Base-by-base conservation (phyloP, 2,888 invertebrate species). In the Callimorpha dominula region DNA sequence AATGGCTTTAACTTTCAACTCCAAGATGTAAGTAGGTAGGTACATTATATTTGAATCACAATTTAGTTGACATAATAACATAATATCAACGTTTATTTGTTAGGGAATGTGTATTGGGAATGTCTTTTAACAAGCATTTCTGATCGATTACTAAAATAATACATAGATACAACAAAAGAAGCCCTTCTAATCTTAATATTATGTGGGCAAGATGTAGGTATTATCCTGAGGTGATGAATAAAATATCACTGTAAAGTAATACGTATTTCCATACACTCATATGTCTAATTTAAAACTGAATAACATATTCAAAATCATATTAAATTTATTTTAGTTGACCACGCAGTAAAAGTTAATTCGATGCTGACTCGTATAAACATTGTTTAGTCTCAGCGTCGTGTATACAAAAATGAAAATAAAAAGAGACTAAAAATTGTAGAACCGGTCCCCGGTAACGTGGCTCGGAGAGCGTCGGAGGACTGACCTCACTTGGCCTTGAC, bases 371-470 rank as follows among this genome's bases (percentile, higher is more conserved):
- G 92, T 91, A 94, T 93, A 95, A 94, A 95, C 95, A 95, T 93
- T 95, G 95, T 95, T 95, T 95, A 95, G 95, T 94, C 94, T 93
- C 92, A 91, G 93, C 92, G 91, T 92, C 92, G 93, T 94, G 93
- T 94, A 94, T 94, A 95, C 95, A 94, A 95, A 95, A 95, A 95
- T 94, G 95, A 95, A 95, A 95, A 95, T 94, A 95, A 95, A 94
- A 95, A 94, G 92, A 92, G 90, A 93, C 93, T 94, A 94, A 95
- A 95, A 95, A 94, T 95, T 92, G 93, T 94, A 92, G 93, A 95
- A 95, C 95, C 95, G 95, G 95, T 95, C 94, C 82, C 90, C 89
- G 91, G 92, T 90, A 93, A 91, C 92, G 93, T 92, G 92, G 93
- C 92, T 91, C 89, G 90, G 93, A 93, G 94, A 93, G 93, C 94